Conservation (phyloP, 2,888 invertebrate species). For the Conistra vaccinii region DNA sequence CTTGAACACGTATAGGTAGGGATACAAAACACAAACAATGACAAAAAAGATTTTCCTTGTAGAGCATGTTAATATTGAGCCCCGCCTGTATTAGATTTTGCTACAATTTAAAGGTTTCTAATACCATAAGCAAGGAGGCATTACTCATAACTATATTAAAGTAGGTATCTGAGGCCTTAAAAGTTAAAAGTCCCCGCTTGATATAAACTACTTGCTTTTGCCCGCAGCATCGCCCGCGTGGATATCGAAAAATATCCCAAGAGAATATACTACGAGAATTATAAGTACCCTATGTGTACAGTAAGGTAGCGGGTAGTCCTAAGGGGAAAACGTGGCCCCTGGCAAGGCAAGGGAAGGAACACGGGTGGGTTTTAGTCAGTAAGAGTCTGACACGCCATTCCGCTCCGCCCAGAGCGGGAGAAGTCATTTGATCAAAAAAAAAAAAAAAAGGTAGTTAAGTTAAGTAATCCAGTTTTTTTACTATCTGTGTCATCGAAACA, state of each 20-base stretch:
- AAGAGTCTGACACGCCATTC: no score
- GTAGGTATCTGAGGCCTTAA: not conserved
- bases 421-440: no score
- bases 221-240: not conserved
- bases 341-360: no score
- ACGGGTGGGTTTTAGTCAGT: no score
- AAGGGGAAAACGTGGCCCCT: no score
- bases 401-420: no score
- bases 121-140: conserved; percentile 1
- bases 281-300: no score
- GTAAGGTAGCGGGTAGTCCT: no score
- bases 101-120: conserved; percentile 5
- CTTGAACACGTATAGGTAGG: conserved; percentile 9
- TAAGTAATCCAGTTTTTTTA: not conserved
- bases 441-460: no score
- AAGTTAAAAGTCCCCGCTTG: not conserved
- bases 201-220: not conserved
- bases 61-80: no score
- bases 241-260: not conserved
- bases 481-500: no score
- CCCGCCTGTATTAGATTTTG: not conserved
- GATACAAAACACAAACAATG: conserved; percentile 2
- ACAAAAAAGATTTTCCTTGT: conserved; percentile 37
- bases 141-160: not conserved
- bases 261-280: no score